Evolutionary conservation across 2,113 vertebrate genomes (phyloP).

Genomic region (Nothobranchius kuhntae): DNA sequence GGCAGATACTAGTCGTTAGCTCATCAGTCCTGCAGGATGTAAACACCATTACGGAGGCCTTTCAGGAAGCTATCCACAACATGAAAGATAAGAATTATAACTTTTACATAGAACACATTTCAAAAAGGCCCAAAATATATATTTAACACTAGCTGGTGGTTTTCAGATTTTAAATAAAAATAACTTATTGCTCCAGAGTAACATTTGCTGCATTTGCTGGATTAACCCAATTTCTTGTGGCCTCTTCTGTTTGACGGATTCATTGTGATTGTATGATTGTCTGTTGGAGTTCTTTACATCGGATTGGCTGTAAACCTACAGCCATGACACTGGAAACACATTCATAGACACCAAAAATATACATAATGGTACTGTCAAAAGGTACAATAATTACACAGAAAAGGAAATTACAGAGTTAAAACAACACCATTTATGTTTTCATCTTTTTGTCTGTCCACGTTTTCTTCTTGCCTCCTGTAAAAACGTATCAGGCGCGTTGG

Average conservation of each 20-base stretch:
- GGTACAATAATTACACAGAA: conserved; percentile 99
- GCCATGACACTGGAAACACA: conserved; percentile 97
- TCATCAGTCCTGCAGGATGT: background rate
- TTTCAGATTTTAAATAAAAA: conserved; percentile 66
- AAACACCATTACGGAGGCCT: no score
- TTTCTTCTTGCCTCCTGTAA: conserved; percentile 60
- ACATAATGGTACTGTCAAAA: conserved; percentile 96
- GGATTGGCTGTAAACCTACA: conserved; percentile 87
- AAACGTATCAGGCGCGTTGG: conserved; percentile 35
- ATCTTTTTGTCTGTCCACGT: conserved; percentile 68
- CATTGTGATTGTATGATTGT: conserved; percentile 92
- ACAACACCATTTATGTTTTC: conserved; percentile 84
- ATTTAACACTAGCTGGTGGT: conserved; percentile 11
- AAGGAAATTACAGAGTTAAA: conserved; percentile 86
- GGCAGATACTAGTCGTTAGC: background rate
- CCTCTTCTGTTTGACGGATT: conserved; percentile 66
- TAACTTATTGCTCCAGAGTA: conserved; percentile 94
- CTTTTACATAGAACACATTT: no score
- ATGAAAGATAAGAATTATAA: no score
- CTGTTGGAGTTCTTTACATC: conserved; percentile 92
- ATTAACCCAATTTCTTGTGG: conserved; percentile 60
- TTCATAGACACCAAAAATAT: conserved; percentile 97
- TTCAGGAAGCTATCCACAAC: no score
- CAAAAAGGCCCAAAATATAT: no score
- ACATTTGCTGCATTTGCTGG: conserved; percentile 66